A percentile compares a stretch with the other conserved stretches of the same genome.
phyloP scores from a whole-genome alignment of 2,888 invertebrate species.

The Tricholauxania praeusta region DNA sequence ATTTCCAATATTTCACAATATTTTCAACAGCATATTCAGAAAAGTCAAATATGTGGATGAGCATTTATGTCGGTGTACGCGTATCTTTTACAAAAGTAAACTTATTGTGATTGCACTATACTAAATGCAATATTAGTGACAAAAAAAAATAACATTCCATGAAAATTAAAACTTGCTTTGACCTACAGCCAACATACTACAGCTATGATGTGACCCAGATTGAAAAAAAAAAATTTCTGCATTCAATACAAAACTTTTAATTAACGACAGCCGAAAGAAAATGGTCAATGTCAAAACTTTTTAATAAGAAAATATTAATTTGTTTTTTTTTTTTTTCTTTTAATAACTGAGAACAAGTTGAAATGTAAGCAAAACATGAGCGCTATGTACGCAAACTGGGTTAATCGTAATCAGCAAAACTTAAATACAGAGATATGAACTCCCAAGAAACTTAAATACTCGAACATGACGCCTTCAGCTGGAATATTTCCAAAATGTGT shows the following conservation, averaged over 20 bases:
- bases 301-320: not conserved
- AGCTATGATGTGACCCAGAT: slow-evolving; percentile 7
- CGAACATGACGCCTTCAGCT: no score
- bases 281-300: slow-evolving; percentile 12
- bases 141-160: slow-evolving; percentile 23
- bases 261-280: not conserved
- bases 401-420: slow-evolving; percentile 28
- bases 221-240: not conserved
- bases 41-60: no score
- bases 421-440: no score
- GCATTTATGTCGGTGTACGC: no score
- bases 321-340: not conserved
- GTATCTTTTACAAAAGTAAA: no score
- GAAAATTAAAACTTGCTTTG: not conserved
- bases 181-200: no score
- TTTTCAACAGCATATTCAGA: no score
- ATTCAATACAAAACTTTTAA: not conserved
- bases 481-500: no score
- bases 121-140: no score
- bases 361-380: slow-evolving; percentile 10
- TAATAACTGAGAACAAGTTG: not conserved
- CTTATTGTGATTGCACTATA: no score
- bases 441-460: no score
- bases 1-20: no score
- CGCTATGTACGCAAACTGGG: not conserved